These are phyloP conservation scores for Salticus scenicus DNA, from an alignment of 2,888 invertebrate genomes.

Conservation along the genomic window DNA sequence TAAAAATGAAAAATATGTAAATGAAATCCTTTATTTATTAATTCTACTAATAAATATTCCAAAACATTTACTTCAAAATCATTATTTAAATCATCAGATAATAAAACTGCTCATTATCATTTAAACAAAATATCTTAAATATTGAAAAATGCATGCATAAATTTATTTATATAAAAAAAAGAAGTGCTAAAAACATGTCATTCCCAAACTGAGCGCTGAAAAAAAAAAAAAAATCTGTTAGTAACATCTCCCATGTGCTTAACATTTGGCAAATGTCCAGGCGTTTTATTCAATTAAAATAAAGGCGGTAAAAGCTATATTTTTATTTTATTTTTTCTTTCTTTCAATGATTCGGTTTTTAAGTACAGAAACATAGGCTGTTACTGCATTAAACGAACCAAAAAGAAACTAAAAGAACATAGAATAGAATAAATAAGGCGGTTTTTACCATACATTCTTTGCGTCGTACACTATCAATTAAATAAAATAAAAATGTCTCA, in stretches of 20 bases:
- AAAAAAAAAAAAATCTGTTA: background rate
- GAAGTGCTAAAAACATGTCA: constrained; percentile 12
- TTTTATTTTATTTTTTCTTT: background rate
- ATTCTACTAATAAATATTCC: no score
- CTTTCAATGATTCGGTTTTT: constrained; percentile 1
- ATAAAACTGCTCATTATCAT: background rate
- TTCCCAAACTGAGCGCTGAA: background rate
- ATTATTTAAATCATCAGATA: no score
- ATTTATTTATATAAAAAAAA: background rate
- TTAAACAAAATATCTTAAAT: background rate
- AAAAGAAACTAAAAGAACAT: background rate
- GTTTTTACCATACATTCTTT: background rate
- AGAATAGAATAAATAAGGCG: background rate
- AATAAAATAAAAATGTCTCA: background rate
- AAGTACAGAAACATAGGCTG: constrained; percentile 1
- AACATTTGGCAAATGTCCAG: constrained; percentile 44
- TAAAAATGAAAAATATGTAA: no score
- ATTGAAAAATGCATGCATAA: background rate
- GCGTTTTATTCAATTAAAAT: constrained; percentile 60
- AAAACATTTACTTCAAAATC: no score
- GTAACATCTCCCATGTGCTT: constrained; percentile 41
- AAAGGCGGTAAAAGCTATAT: constrained; percentile 27
- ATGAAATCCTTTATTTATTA: no score
- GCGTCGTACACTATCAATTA: background rate
- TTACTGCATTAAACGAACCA: constrained; percentile 8